A percentile compares a stretch with the other conserved stretches of the same genome.
Conservation (phyloP, 2,113 vertebrate species). For the Amphilophus citrinellus region DNA sequence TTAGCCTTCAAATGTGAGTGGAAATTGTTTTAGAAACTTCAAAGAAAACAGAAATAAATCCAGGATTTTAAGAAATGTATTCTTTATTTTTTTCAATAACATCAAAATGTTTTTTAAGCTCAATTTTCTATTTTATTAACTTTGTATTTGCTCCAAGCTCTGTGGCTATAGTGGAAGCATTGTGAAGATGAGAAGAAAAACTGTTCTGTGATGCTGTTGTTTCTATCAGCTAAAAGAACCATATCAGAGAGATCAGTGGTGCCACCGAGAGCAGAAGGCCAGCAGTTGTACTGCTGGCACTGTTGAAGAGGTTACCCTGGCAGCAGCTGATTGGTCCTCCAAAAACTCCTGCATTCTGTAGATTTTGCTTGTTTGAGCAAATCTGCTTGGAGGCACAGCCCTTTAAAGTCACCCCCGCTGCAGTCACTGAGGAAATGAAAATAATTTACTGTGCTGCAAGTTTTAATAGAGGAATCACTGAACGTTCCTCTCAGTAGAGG, state of each 20-base stretch:
- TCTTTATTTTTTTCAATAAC: too few species aligned
- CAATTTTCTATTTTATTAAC: too few species aligned
- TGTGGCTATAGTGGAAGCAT: too few species aligned
- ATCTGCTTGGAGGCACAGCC: conserved; percentile 59
- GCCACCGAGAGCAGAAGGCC: conserved; percentile 47
- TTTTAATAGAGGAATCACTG: neutral
- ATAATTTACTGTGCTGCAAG: neutral
- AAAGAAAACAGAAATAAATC: too few species aligned
- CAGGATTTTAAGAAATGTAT: too few species aligned
- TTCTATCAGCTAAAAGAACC: conserved; percentile 18
- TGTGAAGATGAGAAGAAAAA: too few species aligned
- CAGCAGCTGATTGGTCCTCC: conserved; percentile 11
- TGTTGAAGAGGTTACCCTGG: conserved; percentile 62
- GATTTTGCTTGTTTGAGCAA: neutral
- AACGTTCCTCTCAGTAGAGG: neutral
- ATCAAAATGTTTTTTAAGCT: too few species aligned
- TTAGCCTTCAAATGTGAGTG: too few species aligned
- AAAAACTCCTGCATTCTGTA: accelerated
- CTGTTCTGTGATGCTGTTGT: too few species aligned
- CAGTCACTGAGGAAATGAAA: neutral
- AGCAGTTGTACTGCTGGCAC: neutral
- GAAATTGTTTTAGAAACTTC: too few species aligned
- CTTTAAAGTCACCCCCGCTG: neutral
- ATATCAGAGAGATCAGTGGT: neutral
- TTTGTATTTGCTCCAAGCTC: too few species aligned